These are phyloP conservation scores for Bombus balteatus DNA, from an alignment of 1,140 invertebrate species.

Conservation along the genomic window DNA sequence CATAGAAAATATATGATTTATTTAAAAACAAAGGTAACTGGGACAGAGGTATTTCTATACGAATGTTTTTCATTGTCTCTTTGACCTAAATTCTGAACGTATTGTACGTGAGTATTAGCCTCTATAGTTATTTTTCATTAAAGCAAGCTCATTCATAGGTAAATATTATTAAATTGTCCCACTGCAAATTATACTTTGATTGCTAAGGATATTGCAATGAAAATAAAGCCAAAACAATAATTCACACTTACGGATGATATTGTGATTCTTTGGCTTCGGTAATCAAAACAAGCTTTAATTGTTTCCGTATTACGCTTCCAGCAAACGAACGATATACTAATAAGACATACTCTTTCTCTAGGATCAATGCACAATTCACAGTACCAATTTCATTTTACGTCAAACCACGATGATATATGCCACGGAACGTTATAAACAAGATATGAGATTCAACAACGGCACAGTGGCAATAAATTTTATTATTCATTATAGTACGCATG, in stretches of 20 bases:
- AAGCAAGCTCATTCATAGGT: not conserved
- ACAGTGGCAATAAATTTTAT: constrained; percentile 52
- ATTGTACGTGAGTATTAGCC: not conserved
- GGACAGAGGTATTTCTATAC: not conserved
- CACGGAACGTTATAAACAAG: not conserved
- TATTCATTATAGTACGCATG: constrained; percentile 49
- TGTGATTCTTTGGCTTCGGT: not conserved
- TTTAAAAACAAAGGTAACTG: not conserved
- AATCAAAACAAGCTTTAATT: not conserved
- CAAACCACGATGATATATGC: too few species aligned
- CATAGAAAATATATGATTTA: not conserved
- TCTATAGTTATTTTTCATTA: not conserved
- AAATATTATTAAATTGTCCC: not conserved
- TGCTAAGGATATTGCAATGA: not conserved
- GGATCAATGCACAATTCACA: not conserved
- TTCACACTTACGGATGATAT: not conserved
- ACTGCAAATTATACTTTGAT: not conserved
- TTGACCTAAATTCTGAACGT: not conserved
- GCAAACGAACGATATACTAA: not conserved
- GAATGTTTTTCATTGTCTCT: not conserved
- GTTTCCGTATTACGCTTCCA: too few species aligned
- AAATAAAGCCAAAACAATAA: not conserved
- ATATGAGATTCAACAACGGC: constrained; percentile 18
- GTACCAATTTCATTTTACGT: not conserved
- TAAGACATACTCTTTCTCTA: not conserved